These are phyloP conservation scores for Cyprinodon diabolis DNA, from an alignment of 2,797 vertebrate genomes.

Conservation along the genomic window DNA sequence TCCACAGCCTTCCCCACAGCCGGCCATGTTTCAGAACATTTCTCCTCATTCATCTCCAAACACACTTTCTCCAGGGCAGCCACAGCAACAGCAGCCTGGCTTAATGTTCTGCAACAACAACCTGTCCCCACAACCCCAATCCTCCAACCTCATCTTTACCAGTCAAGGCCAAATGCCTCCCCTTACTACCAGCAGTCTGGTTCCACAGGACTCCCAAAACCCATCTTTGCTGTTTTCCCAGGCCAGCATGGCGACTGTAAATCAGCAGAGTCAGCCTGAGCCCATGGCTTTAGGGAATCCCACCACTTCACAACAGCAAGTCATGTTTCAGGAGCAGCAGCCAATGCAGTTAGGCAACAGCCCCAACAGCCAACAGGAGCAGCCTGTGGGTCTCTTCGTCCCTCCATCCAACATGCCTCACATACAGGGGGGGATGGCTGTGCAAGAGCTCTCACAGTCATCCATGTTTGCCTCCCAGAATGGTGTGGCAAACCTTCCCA, in stretches of 20 bases:
- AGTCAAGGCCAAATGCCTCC: slow-evolving; percentile 82
- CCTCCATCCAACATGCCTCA: slow-evolving; percentile 90
- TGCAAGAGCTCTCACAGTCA: slow-evolving; percentile 89
- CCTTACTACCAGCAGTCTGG: slow-evolving; percentile 82
- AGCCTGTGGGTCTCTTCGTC: slow-evolving; percentile 91
- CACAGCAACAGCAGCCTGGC: slow-evolving; percentile 81
- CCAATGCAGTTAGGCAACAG: slow-evolving; percentile 91
- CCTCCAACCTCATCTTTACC: slow-evolving; percentile 86
- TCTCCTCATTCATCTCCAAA: slow-evolving; percentile 74
- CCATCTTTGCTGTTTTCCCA: slow-evolving; percentile 89
- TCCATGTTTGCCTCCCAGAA: slow-evolving; percentile 89
- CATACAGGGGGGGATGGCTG: slow-evolving; percentile 86
- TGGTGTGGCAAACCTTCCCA: slow-evolving; percentile 87
- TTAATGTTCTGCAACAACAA: slow-evolving; percentile 88
- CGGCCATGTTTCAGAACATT: slow-evolving; percentile 79
- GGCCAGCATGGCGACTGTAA: slow-evolving; percentile 83
- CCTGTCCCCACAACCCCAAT: slow-evolving; percentile 82
- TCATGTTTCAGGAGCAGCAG: slow-evolving; percentile 92
- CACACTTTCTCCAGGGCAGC: slow-evolving; percentile 73
- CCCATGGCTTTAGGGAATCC: slow-evolving; percentile 91
- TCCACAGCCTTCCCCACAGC: slow-evolving; percentile 70
- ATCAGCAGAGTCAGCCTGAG: slow-evolving; percentile 87
- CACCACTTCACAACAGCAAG: slow-evolving; percentile 82
- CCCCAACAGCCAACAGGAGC: slow-evolving; percentile 83
- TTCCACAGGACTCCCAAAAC: slow-evolving; percentile 88